phyloP scores from a whole-genome alignment of 1,140 invertebrate species.

The Bombyx mandarina region DNA sequence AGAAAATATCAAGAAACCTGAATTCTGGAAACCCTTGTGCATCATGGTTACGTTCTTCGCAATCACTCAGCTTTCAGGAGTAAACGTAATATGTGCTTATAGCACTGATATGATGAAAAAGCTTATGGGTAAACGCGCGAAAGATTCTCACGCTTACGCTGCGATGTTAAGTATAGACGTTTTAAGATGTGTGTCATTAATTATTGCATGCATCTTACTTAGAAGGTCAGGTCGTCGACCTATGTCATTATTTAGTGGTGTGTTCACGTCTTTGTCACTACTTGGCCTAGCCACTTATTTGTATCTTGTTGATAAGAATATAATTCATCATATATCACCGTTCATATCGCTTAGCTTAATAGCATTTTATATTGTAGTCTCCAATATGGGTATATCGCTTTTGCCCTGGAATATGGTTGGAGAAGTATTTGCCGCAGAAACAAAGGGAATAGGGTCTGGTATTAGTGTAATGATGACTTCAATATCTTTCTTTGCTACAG shows the following conservation, averaged over 20 bases:
- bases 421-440: conserved; percentile 71
- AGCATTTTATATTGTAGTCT: conserved; percentile 54
- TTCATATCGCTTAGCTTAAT: conserved; percentile 49
- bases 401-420: conserved; percentile 75
- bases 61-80: conserved; percentile 74
- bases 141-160: conserved; percentile 60
- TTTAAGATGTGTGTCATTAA: conserved; percentile 75
- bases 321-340: conserved; percentile 41
- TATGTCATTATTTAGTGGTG: conserved; percentile 72
- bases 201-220: conserved; percentile 72
- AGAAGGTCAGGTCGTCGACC: conserved; percentile 72
- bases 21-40: conserved; percentile 73
- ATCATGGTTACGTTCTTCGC: conserved; percentile 75
- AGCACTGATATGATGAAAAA: conserved; percentile 75
- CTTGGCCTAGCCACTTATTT: conserved; percentile 62
- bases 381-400: conserved; percentile 61
- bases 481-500: conserved; percentile 73
- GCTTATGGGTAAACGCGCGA: conserved; percentile 56
- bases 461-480: conserved; percentile 75
- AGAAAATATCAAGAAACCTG: conserved; percentile 54
- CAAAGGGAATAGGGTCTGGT: conserved; percentile 67
- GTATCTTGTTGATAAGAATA: conserved; percentile 41
- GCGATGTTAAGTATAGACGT: conserved; percentile 78
- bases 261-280: conserved; percentile 69
- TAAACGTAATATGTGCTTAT: conserved; percentile 82